Evolutionary conservation across 2,113 vertebrate species (phyloP).

Genomic region (Pipa parva): DNA sequence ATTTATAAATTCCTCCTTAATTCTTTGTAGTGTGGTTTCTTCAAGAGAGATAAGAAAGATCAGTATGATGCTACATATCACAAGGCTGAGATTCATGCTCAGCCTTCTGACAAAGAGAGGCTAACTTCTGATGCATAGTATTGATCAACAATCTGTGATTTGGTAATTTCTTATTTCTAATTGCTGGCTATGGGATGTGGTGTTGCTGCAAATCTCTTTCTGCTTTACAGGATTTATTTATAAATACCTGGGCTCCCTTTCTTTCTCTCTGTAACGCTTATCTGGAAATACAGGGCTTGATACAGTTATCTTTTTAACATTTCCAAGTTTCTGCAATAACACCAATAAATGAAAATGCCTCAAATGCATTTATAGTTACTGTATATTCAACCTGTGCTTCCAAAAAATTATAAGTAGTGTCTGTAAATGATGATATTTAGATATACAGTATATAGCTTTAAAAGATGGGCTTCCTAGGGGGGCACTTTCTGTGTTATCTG

Average conservation of each 20-base stretch:
- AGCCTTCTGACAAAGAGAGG: conserved; percentile 98
- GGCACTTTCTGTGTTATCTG: no score
- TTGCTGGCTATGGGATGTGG: conserved; percentile 67
- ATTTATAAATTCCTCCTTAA: conserved; percentile 76
- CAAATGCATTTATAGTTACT: no score
- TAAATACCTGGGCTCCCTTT: conserved; percentile 61
- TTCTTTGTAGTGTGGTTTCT: conserved; percentile 98
- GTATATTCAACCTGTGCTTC: no score
- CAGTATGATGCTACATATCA: conserved; percentile 91
- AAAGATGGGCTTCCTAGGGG: no score
- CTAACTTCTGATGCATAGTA: conserved; percentile 95
- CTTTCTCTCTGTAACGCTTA: background rate
- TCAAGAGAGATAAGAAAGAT: conserved; percentile 96
- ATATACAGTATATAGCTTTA: no score
- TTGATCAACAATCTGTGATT: conserved; percentile 73
- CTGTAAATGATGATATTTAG: no score
- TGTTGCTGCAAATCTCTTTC: conserved; percentile 67
- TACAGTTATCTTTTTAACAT: no score
- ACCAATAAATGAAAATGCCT: no score
- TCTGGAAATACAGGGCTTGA: background rate
- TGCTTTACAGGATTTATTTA: conserved; percentile 60
- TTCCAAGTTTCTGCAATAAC: no score
- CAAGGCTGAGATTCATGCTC: conserved; percentile 98
- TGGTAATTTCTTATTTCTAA: conserved; percentile 78
- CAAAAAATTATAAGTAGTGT: no score